Percentiles rank a stretch among this genome's conserved stretches.
These are phyloP conservation scores for Oligia fasciuncula DNA, from an alignment of 2,888 invertebrate species.

Conservation along the genomic window DNA sequence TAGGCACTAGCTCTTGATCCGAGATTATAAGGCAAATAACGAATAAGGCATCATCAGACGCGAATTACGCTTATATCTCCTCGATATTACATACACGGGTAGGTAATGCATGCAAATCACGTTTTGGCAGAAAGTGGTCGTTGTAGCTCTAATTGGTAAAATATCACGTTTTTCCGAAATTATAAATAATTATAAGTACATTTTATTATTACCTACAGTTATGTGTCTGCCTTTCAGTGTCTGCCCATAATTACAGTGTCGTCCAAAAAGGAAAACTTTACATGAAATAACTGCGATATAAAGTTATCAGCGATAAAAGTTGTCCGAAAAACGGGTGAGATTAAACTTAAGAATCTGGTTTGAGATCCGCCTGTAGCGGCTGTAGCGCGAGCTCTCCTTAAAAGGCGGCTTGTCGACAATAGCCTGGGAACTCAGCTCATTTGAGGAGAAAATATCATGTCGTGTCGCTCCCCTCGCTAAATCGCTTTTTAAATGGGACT, in stretches of 20 bases:
- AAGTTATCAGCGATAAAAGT: conserved; percentile 64
- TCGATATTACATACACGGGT: conserved; percentile 12
- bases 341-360: conserved; percentile 78
- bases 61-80: conserved; percentile 31
- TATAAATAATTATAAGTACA: conserved; percentile 1
- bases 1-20: conserved; percentile 46
- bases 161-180: conserved; percentile 23
- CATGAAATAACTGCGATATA: conserved; percentile 62
- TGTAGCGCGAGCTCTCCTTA: conserved; percentile 82
- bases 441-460: conserved; percentile 88
- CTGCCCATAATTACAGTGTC: conserved; percentile 40
- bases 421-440: conserved; percentile 89
- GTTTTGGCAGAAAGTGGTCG: conserved; percentile 12
- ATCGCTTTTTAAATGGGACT: conserved; percentile 85
- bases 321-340: conserved; percentile 67
- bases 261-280: conserved; percentile 36
- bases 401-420: conserved; percentile 87
- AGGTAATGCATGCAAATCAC: conserved; percentile 29
- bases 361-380: conserved; percentile 86
- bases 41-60: conserved; percentile 45
- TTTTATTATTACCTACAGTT: neutral
- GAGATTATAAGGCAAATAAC: conserved; percentile 58
- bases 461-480: conserved; percentile 81
- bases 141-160: conserved; percentile 15
- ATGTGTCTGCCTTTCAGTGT: conserved; percentile 12